Evolutionary conservation across 2,113 vertebrate species (phyloP), one percentile per base, ranked within the genome.

Genomic region (Hymenochirus boettgeri): DNA sequence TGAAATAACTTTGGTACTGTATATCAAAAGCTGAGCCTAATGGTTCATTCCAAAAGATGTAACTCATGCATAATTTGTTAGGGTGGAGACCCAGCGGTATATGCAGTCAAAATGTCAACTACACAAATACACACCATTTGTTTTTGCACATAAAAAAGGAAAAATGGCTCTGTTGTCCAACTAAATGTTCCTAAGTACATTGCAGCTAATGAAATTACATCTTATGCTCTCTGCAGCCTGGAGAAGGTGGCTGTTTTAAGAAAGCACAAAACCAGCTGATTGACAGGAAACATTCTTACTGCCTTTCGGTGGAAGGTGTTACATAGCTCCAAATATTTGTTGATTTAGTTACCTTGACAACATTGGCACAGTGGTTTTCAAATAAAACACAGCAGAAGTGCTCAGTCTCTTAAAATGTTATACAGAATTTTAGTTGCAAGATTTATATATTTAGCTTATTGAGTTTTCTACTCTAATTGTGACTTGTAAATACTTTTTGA

Each of bases 281-380:
- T 79, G 84, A 89, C 87, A 87, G 80, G 47, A 64, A 91, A 89
- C 89, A 90, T 84, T 88, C 80, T 84, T 69, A 76, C 76, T 82
- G 84, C 90, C 87, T 89, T 91, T 87, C 78, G 76, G 81, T 82
- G 80, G 87, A 93, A 91, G 90, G 95, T 92, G 91, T 87, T 85
- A 90, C 88, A 60, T 60, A 86, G 81, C 73, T 89, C 79, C 79
- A 92, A 90, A 90, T 94, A 92, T 94, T 98, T 98, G 93, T 94
- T 95, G 80, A 82, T 86, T 50, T 65, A 4, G 81, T 93, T 81
- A 82, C 83, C 87, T 83, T 66, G 77, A 90, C 81, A 93, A 93
- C 90, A 58, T 67, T 80, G 80, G 81, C 79, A 74, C 75, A 77
- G 73, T 50, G 71, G 71, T 83, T 84, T 90, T 88, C 88, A 82